Evolutionary conservation across 2,113 vertebrate genomes (phyloP), one percentile per base, ranked within the genome.

Genomic region (Mustela nigripes): DNA sequence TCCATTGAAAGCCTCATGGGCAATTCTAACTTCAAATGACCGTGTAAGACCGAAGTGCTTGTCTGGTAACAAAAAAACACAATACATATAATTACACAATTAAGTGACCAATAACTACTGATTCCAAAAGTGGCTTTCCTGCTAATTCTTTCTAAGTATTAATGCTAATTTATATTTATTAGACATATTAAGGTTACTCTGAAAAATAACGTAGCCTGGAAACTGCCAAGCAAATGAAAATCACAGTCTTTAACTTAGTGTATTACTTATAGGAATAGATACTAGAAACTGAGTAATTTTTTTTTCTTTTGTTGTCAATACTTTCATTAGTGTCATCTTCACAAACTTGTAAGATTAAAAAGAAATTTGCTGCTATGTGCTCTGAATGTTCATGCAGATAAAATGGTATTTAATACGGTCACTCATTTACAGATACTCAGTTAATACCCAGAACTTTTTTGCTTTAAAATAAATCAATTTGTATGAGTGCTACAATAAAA

Each of bases 81-180:
- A 80, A 71, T 19, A 67, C 10, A 86, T 39, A 60, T 50, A 80
- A 42, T 71, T 56, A 91, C 81, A 58, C 10, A 93, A 79, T 45
- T 79, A 94, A 88, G 4, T 69, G 15, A 89, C 56, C 45, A 82
- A 48, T 36, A 95, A 84, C 8, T 73, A 96, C 12, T 73, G 36
- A 56, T 15, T 65, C 6, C 26, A 1, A 89, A 93, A 87, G 28
- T 31, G 4, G 10, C 7, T 89, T 95, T 74, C 5, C 16, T 74
- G 94, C 10, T 79, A 48, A 93, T 50, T 95, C 5, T 71, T 96
- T 39, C 67, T 45, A 96, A 82, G 78, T 76, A 74, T 94, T 90
- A 94, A 97, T 63, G 39, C 10, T 73, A 92, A 73, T 83, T 97
- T 96, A 74, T 39, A 83, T 21, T 89, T 91, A 69, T 33, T 96